phyloP scores from a whole-genome alignment of 2,888 invertebrate species.

The Hemithea aestivaria region DNA sequence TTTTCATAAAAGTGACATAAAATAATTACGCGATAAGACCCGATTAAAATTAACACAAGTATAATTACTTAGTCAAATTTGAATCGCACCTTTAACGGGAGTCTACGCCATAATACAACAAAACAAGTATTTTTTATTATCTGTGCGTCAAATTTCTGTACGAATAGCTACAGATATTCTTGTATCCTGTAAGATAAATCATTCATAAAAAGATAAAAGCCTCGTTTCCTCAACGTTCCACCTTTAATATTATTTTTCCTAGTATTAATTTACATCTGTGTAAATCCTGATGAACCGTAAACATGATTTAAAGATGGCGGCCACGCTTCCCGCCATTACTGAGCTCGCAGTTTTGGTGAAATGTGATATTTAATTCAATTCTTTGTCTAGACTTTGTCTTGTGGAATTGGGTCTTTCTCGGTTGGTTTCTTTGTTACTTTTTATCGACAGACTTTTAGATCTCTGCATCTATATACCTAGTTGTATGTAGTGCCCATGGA shows the following conservation, averaged over 20 bases:
- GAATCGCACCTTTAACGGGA: too few relatives aligned
- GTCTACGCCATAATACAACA: too few relatives aligned
- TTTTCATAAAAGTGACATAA: too few relatives aligned
- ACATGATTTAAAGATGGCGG: conserved; percentile 16
- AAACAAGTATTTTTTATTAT: too few relatives aligned
- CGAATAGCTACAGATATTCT: too few relatives aligned
- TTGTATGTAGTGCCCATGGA: too few relatives aligned
- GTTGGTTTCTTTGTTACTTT: neutral
- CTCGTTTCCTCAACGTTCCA: too few relatives aligned
- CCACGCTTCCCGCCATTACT: conserved; percentile 12
- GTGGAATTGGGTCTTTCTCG: conserved; percentile 4
- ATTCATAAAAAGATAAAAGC: conserved; percentile 1
- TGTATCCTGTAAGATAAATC: neutral
- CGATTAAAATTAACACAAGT: too few relatives aligned
- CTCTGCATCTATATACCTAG: too few relatives aligned
- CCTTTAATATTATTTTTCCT: conserved; percentile 3
- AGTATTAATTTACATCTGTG: conserved; percentile 7
- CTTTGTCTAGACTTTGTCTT: conserved; percentile 6
- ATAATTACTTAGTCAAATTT: too few relatives aligned
- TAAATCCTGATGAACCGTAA: conserved; percentile 5
- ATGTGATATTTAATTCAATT: conserved; percentile 12
- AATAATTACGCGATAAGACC: too few relatives aligned
- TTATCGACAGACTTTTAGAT: neutral
- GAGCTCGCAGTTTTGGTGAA: conserved; percentile 18
- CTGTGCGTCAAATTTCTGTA: too few relatives aligned